Evolutionary conservation across 2,113 vertebrate species (phyloP), one percentile per base, ranked within the genome.

Genomic region (Clarias macrocephalus): DNA sequence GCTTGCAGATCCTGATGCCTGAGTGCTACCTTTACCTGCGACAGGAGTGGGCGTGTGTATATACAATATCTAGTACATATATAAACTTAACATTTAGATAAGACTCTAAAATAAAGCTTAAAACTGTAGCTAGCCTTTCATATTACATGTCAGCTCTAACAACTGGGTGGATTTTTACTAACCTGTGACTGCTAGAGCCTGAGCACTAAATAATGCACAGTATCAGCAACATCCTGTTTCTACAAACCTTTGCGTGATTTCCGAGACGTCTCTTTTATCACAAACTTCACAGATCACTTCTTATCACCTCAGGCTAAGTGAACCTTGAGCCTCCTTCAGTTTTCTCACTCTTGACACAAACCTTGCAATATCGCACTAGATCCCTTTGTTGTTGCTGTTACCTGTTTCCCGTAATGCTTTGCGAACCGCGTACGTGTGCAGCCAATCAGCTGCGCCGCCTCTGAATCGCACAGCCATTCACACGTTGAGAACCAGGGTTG

Each of bases 311-410:
- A 21, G 3, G 4, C 2, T 2, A 18, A 57, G 9, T 80, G 54
- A 28, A 80, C 76, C 16, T 59, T 80, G n/a, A 30, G 16, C 54
- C 21, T 59, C 16, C 1, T 33, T 59, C 16, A 18, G 12, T 54
- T 77, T 77, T 56, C 8, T 42, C 13, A 0, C n/a, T 15, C 3
- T 4, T 56, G 5, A 6, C 3, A 54, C 42, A 77, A 2, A 56
- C 5, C 75, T 8, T 28, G 0, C 12, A 13, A 12, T 25, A 12
- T 48, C 42, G 13, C 59, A 16, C 23, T 48, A 9, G 4, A 2
- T 23, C 33, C 28, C 42, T 86, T 86, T 89, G 65, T 86, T 86
- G 33, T 86, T 86, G 33, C 15, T 23, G n/a, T 30, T 18, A 30
- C 66, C 2, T 2, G 37, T 62, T 30, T 79, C 56, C 85, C 85